Base-by-base conservation (phyloP, 1,140 invertebrate genomes). In the Dendrolimus punctatus region DNA sequence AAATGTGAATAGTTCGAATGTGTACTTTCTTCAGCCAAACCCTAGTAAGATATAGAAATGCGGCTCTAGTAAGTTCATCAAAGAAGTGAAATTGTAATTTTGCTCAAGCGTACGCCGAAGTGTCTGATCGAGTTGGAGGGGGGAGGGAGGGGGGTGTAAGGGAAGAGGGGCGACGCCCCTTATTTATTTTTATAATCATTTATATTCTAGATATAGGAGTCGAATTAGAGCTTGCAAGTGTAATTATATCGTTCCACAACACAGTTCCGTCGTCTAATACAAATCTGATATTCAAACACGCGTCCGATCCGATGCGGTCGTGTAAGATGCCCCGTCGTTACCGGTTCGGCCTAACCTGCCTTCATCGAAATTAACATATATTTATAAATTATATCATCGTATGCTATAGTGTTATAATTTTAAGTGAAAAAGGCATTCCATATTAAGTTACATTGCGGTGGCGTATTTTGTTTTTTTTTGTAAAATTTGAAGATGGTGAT, bases 181-280 rank as follows among this genome's bases (percentile, higher is more conserved):
- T 81, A 81, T 81, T 85, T 85, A 81, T 85, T 85, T 83, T 85
- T 81, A 80, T 85, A 83, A 80, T 77, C 75, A 76, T 85, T 81
- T 80, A 83, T 85, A 83, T 73, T 73, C 61, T 82, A 81, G 77
- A 72, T 76, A 55, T 82, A 81, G 72, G 74, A 72, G 69, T 65
- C 50, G 60, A 64, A 50, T 66, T 73, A 70, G 62, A 68, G 65
- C 66, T 41, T 77, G 73, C 68, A 64, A 73, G 68, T 74, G 74
- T 76, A 68, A 70, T 71, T 73, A 8, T 23, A 40, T 51, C 44
- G 44, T 42, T 42, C n/a, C 23, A 6, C 43, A n/a, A n/a, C n/a
- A 9, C 23, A 8, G 41, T 42, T 42, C n/a, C n/a, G 41, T 42
- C 7, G 41, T 8, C n/a, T 7, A 10, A 8, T 10, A 10, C 43